Conservation (phyloP, 2,888 invertebrate species). For the Elysia crispata region DNA sequence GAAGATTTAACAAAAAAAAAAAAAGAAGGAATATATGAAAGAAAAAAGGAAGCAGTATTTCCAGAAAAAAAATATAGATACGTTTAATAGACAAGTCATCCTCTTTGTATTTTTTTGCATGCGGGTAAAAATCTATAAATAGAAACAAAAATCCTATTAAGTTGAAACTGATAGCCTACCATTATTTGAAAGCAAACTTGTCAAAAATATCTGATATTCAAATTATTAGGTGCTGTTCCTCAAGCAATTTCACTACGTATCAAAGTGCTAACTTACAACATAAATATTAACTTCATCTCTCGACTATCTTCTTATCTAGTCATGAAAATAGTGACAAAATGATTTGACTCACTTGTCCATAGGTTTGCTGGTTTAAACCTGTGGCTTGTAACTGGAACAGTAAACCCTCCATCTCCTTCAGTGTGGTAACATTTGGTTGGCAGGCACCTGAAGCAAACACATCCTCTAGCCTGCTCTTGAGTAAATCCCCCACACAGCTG, state of each 20-base stretch:
- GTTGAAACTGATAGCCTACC: no score
- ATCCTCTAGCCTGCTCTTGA: conserved; percentile 52
- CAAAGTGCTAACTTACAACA: not conserved
- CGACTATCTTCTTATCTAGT: not conserved
- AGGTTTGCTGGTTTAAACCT: conserved; percentile 43
- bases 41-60: not conserved
- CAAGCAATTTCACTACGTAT: not conserved
- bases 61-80: not conserved
- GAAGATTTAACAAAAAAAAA: not conserved
- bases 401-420: conserved; percentile 57
- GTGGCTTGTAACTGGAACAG: conserved; percentile 51
- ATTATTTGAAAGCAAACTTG: no score
- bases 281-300: conserved; percentile 46
- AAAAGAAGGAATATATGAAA: not conserved
- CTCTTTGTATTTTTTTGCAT: no score
- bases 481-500: conserved; percentile 53
- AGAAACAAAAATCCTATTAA: no score
- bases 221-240: not conserved
- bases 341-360: conserved; percentile 52
- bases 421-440: conserved; percentile 47
- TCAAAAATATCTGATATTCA: not conserved
- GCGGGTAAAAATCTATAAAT: no score
- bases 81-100: no score
- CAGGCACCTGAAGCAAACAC: conserved; percentile 54
- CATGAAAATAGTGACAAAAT: not conserved